Percentiles rank a stretch among this genome's conserved stretches.
Evolutionary conservation across 2,113 vertebrate genomes (phyloP).

Genomic region (Thalassoma bifasciatum): DNA sequence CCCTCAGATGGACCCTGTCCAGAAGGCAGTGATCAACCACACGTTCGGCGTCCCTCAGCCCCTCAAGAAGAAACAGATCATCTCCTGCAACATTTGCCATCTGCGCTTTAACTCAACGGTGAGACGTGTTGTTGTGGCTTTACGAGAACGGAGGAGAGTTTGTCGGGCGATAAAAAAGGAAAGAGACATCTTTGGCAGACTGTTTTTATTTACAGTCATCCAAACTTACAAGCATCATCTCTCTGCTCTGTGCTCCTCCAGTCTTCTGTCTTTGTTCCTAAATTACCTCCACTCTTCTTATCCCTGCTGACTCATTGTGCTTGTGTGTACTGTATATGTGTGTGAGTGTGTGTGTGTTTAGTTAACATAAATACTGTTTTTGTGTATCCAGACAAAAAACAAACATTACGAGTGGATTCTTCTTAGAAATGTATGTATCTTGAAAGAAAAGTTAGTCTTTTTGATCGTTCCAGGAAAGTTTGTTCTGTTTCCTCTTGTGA

Average conservation of each 20-base stretch:
- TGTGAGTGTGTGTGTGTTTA: not conserved
- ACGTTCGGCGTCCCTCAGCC: constrained; percentile 93
- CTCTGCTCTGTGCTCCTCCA: constrained; percentile 33
- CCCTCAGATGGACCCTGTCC: constrained; percentile 96
- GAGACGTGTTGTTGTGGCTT: constrained; percentile 66
- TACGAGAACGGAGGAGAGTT: too few species aligned
- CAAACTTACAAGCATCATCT: constrained; percentile 11
- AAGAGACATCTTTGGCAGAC: not conserved
- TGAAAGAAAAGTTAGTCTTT: constrained; percentile 28
- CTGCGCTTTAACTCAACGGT: constrained; percentile 98
- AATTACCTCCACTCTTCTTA: constrained; percentile 40
- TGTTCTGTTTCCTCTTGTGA: constrained; percentile 25
- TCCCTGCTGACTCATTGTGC: constrained; percentile 13
- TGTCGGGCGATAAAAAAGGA: constrained; percentile 2
- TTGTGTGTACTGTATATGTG: not conserved
- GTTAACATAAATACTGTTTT: not conserved
- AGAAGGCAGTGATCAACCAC: constrained; percentile 99
- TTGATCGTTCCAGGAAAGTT: constrained; percentile 12
- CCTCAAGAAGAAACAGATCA: constrained; percentile 97
- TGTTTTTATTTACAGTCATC: constrained; percentile 38
- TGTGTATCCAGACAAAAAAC: not conserved
- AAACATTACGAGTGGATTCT: not conserved
- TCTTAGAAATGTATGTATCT: constrained; percentile 4
- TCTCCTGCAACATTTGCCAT: constrained; percentile 99
- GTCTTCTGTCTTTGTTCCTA: constrained; percentile 5